A percentile compares a stretch with the other conserved stretches of the same genome.
These are phyloP conservation scores for cattle (Bos taurus) DNA, from an alignment of 2,113 vertebrate species.

Conservation along the genomic window DNA sequence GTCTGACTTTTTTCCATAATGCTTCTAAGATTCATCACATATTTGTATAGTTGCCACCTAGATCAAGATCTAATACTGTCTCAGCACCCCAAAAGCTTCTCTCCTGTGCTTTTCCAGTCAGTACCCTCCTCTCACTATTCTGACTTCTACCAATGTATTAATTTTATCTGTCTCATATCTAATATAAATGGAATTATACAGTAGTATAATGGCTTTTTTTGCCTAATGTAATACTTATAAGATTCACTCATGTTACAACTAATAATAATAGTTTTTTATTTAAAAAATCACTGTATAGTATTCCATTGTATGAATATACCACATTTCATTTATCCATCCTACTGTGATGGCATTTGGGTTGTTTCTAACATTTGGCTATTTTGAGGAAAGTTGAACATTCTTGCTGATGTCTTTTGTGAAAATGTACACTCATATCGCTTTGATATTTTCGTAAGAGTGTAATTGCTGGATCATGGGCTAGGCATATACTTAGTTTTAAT, in stretches of 20 bases:
- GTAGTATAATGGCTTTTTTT: neutral
- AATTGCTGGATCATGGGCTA: neutral
- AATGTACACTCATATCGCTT: neutral
- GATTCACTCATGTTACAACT: neutral
- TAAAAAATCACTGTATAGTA: neutral
- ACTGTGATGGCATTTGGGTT: neutral
- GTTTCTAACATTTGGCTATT: neutral
- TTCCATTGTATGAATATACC: neutral
- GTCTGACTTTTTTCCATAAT: neutral
- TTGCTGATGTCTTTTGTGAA: neutral
- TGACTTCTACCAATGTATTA: neutral
- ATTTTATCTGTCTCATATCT: neutral
- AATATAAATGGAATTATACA: neutral
- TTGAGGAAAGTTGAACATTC: conserved; percentile 4
- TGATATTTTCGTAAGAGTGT: neutral
- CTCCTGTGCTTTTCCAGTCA: neutral
- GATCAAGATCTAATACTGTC: neutral
- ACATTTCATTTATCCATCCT: neutral
- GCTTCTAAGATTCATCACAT: neutral
- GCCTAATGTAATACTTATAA: neutral
- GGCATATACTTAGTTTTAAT: neutral
- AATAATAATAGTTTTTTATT: neutral
- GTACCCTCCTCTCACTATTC: neutral
- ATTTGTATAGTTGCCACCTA: neutral
- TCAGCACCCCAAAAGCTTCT: neutral